Evolutionary conservation across 2,797 vertebrate species (phyloP).

Genomic region (Coregonus ussuriensis): DNA sequence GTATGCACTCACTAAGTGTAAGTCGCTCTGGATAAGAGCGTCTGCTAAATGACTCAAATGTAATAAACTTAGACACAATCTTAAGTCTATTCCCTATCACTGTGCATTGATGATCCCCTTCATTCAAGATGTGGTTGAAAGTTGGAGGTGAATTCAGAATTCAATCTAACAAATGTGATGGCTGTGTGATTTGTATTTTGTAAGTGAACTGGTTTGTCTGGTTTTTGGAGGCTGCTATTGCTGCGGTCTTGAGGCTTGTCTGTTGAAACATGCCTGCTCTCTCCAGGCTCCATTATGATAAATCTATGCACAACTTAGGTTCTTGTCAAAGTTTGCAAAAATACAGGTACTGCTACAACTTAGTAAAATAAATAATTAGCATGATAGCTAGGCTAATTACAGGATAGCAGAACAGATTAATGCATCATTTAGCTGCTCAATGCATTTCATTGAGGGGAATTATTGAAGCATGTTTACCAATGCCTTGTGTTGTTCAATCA

Average conservation of each 20-base stretch:
- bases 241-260: neutral
- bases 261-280: slow-evolving; percentile 20
- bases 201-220: neutral
- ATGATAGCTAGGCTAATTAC: too few relatives aligned
- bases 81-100: neutral
- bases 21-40: too few relatives aligned
- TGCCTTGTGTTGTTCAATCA: neutral
- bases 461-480: neutral
- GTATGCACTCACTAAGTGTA: too few relatives aligned
- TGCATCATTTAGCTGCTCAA: neutral
- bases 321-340: neutral
- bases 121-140: neutral
- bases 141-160: neutral
- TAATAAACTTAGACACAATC: neutral
- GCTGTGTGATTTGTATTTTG: neutral
- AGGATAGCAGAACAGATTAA: neutral
- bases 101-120: neutral
- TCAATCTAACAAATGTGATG: neutral
- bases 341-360: neutral
- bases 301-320: neutral
- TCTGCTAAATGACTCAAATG: too few relatives aligned
- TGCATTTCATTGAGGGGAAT: neutral
- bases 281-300: neutral
- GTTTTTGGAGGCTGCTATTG: neutral
- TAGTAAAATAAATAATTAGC: neutral